These are phyloP conservation scores for Zaprionus inermis DNA, from an alignment of 1,140 invertebrate genomes.

Conservation along the genomic window DNA sequence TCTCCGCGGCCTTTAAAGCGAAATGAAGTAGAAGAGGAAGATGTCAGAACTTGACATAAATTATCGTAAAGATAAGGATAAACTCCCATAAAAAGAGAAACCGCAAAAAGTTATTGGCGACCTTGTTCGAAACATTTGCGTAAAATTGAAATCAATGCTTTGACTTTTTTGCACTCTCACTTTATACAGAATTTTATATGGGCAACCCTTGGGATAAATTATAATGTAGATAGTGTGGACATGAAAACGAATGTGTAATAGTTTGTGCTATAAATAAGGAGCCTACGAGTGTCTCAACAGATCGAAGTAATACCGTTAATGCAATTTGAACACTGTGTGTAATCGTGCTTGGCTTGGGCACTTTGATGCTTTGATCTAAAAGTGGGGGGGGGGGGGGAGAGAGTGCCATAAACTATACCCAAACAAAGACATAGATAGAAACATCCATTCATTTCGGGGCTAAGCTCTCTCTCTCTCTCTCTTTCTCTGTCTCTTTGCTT, in stretches of 20 bases:
- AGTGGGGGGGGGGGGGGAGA: background rate
- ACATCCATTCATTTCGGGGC: conserved; percentile 30
- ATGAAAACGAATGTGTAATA: background rate
- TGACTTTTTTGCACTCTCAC: conserved; percentile 3
- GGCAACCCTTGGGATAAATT: background rate
- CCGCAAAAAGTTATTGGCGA: background rate
- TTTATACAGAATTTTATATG: background rate
- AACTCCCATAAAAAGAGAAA: background rate
- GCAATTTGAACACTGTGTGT: background rate
- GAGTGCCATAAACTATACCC: conserved; percentile 6
- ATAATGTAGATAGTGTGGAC: conserved; percentile 1
- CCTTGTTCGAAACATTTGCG: conserved; percentile 1
- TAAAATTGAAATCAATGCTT: conserved; percentile 5
- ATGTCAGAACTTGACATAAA: conserved; percentile 1
- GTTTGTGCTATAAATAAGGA: conserved; percentile 4
- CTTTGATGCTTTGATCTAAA: conserved; percentile 16
- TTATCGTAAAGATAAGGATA: background rate
- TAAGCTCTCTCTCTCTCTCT: too few species aligned
- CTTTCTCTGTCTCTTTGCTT: background rate
- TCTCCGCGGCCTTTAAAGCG: too few species aligned
- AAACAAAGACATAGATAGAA: background rate
- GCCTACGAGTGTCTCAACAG: background rate
- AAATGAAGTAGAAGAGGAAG: background rate
- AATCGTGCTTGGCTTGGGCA: background rate
- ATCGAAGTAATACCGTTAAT: background rate